A percentile compares a stretch with the other conserved stretches of the same genome.
Conservation (phyloP, 2,113 vertebrate genomes). For the Albula glossodonta region DNA sequence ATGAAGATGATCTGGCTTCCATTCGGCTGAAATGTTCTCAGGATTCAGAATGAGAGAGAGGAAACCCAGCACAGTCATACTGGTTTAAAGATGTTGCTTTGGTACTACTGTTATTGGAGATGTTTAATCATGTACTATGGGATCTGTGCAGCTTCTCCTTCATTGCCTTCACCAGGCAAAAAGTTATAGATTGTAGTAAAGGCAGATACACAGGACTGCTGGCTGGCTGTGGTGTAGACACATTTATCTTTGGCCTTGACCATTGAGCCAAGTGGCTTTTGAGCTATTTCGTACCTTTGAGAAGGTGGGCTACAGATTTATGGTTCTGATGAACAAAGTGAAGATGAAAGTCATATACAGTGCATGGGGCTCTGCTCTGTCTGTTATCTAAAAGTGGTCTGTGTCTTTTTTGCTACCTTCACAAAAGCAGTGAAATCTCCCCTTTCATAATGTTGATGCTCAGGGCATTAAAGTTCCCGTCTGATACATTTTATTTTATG, state of each 20-base stretch:
- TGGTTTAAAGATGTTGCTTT: neutral
- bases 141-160: neutral
- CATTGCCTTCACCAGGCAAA: neutral
- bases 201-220: neutral
- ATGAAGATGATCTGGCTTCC: neutral
- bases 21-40: neutral
- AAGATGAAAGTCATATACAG: too few relatives aligned
- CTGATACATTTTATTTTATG: too few relatives aligned
- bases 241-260: slow-evolving; percentile 6
- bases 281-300: too few relatives aligned
- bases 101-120: neutral
- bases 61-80: neutral
- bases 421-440: too few relatives aligned
- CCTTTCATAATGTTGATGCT: too few relatives aligned
- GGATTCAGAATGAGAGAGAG: neutral
- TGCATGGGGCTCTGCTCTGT: too few relatives aligned
- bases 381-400: too few relatives aligned
- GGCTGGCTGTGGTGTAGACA: neutral
- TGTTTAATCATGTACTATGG: neutral
- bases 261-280: neutral
- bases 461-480: too few relatives aligned
- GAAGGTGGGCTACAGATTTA: too few relatives aligned
- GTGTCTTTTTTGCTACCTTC: too few relatives aligned
- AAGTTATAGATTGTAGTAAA: neutral
- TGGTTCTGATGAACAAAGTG: too few relatives aligned